phyloP scores from a whole-genome alignment of 2,888 invertebrate species.

The Colletes collaris region DNA sequence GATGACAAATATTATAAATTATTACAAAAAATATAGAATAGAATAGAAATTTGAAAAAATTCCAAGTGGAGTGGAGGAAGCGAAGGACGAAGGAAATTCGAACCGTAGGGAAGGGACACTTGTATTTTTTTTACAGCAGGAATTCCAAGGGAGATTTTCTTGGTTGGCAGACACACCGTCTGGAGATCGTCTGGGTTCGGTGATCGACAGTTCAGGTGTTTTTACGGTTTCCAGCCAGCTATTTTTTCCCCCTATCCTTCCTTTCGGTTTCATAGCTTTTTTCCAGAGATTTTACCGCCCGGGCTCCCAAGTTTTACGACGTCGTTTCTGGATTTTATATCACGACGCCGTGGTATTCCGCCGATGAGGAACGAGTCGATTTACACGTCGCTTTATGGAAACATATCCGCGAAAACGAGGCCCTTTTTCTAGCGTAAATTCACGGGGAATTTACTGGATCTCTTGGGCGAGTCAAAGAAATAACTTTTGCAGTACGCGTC shows the following conservation, averaged over 20 bases:
- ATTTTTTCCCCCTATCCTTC: constrained; percentile 26
- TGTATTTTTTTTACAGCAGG: constrained; percentile 5
- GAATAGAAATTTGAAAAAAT: too few species aligned
- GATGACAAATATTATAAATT: too few species aligned
- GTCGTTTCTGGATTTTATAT: constrained; percentile 69
- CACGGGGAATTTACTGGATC: background rate
- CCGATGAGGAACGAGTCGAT: constrained; percentile 65
- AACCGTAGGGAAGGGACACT: background rate
- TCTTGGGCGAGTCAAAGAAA: background rate
- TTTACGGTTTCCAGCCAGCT: constrained; percentile 56
- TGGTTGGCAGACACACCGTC: constrained; percentile 53
- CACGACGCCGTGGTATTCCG: constrained; percentile 42
- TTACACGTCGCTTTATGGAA: constrained; percentile 59
- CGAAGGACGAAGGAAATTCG: background rate
- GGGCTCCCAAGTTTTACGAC: constrained; percentile 62
- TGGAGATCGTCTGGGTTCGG: constrained; percentile 65
- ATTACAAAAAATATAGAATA: too few species aligned
- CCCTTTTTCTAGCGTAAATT: constrained; percentile 26
- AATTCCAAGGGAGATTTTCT: constrained; percentile 24
- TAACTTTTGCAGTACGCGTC: background rate
- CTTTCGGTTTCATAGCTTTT: constrained; percentile 62
- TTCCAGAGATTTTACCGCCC: constrained; percentile 67
- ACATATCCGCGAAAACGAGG: constrained; percentile 46
- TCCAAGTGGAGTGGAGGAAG: background rate
- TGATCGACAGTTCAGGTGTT: constrained; percentile 65